Percentiles rank a stretch among this genome's conserved stretches.
Evolutionary conservation across 1,140 invertebrate species (phyloP).

Genomic region (Bombus difficillimus): DNA sequence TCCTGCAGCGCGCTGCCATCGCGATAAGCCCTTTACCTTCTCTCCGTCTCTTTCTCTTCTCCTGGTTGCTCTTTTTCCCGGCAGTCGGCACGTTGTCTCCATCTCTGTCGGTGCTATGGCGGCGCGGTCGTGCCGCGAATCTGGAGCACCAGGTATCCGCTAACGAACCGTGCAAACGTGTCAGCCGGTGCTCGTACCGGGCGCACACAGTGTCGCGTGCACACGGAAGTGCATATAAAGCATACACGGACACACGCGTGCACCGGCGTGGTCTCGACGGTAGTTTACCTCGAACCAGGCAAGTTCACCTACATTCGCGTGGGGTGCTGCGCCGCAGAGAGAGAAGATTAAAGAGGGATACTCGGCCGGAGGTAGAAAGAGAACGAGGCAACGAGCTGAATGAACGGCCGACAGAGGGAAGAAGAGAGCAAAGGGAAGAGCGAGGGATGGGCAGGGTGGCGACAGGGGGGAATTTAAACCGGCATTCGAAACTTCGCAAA

Average conservation of each 20-base stretch:
- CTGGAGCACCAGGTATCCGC: conserved; percentile 55
- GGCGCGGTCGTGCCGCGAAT: conserved; percentile 26
- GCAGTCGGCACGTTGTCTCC: neutral
- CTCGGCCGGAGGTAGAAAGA: conserved; percentile 28
- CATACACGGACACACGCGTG: conserved; percentile 20
- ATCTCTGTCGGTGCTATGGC: neutral
- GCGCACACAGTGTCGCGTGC: conserved; percentile 10
- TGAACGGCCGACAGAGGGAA: conserved; percentile 5
- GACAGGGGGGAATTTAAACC: conserved; percentile 52
- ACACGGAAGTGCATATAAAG: conserved; percentile 38
- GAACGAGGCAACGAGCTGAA: conserved; percentile 15
- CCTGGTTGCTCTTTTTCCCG: neutral
- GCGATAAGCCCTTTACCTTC: conserved; percentile 44
- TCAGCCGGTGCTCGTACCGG: conserved; percentile 30
- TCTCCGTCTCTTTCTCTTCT: neutral
- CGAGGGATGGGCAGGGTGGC: neutral
- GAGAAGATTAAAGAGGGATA: conserved; percentile 53
- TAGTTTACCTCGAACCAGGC: conserved; percentile 57
- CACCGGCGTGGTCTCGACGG: conserved; percentile 16
- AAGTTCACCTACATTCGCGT: conserved; percentile 67
- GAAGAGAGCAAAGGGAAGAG: neutral
- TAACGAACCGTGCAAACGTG: conserved; percentile 54
- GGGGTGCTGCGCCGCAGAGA: conserved; percentile 23
- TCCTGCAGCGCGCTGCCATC: conserved; percentile 19
- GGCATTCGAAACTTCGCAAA: conserved; percentile 67